phyloP scores from a whole-genome alignment of 2,113 vertebrate genomes.

The Serranochromis macrocephalus region DNA sequence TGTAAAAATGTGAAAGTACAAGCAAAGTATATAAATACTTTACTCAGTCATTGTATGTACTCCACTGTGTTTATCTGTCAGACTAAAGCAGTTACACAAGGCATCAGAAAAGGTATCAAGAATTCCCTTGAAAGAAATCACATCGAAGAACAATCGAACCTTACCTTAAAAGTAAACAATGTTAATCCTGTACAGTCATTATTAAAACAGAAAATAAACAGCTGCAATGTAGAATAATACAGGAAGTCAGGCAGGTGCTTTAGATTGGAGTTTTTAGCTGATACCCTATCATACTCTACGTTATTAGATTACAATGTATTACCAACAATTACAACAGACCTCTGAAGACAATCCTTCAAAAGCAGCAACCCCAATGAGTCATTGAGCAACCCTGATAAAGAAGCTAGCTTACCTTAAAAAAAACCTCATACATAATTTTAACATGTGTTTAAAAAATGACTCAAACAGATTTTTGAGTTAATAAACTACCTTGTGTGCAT shows the following conservation, averaged over 20 bases:
- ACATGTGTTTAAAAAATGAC: not conserved
- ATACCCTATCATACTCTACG: not conserved
- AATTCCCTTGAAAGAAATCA: not conserved
- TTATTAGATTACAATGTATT: not conserved
- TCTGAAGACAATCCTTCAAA: not conserved
- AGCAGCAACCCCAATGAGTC: not conserved
- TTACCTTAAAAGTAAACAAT: not conserved
- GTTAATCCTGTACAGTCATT: not conserved
- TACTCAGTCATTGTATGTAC: not conserved
- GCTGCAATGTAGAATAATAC: not conserved
- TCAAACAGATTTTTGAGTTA: not conserved
- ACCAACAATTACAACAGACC: accelerated
- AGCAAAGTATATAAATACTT: not conserved
- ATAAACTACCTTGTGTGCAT: not conserved
- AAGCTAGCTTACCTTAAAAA: not conserved
- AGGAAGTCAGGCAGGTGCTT: not conserved
- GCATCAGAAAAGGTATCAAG: not conserved
- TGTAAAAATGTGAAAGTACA: not conserved
- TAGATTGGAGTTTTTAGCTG: not conserved
- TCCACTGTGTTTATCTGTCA: not conserved
- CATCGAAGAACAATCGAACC: not conserved
- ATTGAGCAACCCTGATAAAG: not conserved
- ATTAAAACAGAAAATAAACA: not conserved
- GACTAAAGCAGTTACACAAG: not conserved
- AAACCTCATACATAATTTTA: not conserved